These are phyloP conservation scores for Agapetus fuscipes DNA, from an alignment of 2,888 invertebrate species.

Conservation along the genomic window DNA sequence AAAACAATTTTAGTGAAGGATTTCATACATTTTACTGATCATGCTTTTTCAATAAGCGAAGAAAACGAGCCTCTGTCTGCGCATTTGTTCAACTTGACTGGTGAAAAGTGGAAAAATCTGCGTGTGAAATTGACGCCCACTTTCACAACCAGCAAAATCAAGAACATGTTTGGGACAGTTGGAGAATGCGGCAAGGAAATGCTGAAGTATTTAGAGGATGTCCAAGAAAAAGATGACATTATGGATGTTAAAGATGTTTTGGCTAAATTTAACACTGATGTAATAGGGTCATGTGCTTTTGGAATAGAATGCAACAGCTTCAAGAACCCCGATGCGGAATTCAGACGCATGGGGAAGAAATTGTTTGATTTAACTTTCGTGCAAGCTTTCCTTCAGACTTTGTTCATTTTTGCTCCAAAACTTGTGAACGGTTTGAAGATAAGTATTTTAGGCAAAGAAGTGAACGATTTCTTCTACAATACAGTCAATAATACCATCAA, in stretches of 20 bases:
- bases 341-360: constrained; percentile 24
- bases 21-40: constrained; percentile 29
- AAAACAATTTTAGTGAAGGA: constrained; percentile 27
- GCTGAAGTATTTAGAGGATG: constrained; percentile 23
- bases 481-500: constrained; percentile 34
- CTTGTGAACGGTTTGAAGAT: not conserved
- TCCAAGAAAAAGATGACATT: constrained; percentile 14
- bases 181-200: constrained; percentile 35
- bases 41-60: constrained; percentile 34
- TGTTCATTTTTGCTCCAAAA: not conserved
- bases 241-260: constrained; percentile 34
- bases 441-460: not conserved
- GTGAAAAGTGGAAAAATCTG: constrained; percentile 43
- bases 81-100: constrained; percentile 36
- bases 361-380: not conserved
- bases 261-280: constrained; percentile 38
- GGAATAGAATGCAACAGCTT: constrained; percentile 38
- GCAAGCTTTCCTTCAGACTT: not conserved
- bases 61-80: constrained; percentile 39
- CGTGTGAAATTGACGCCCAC: constrained; percentile 45
- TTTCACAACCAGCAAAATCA: constrained; percentile 50
- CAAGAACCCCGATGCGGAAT: constrained; percentile 30
- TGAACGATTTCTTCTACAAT: constrained; percentile 31
- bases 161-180: constrained; percentile 43
- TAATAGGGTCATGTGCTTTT: constrained; percentile 41